Percentiles rank a stretch among this genome's conserved stretches.
These are phyloP conservation scores for Caenorhabditis wallacei DNA, from an alignment of 2,888 invertebrate genomes.

Conservation along the genomic window DNA sequence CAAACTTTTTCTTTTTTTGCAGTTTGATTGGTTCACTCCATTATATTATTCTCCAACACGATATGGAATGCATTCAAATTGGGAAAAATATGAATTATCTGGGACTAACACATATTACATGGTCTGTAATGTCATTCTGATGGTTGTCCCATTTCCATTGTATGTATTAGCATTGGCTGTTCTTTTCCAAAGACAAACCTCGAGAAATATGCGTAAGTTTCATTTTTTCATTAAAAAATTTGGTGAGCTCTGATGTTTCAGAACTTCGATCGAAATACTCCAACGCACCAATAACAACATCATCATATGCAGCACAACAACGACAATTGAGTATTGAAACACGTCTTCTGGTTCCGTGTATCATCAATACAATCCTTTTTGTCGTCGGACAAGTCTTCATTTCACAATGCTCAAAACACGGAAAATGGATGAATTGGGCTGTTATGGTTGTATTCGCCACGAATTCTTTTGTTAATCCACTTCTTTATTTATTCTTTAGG, in stretches of 20 bases:
- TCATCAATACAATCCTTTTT: slow-evolving; percentile 76
- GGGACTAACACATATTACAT: slow-evolving; percentile 77
- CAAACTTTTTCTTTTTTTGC: no score
- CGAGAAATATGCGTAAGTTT: slow-evolving; percentile 64
- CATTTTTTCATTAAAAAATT: no score
- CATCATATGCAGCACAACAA: slow-evolving; percentile 71
- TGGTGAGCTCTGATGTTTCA: slow-evolving; percentile 37
- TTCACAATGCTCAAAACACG: slow-evolving; percentile 75
- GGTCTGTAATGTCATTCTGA: slow-evolving; percentile 74
- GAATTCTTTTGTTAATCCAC: slow-evolving; percentile 77
- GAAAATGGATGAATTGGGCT: slow-evolving; percentile 79
- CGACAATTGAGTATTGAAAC: slow-evolving; percentile 76
- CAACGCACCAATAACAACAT: slow-evolving; percentile 62
- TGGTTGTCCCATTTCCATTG: slow-evolving; percentile 77
- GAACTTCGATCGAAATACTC: slow-evolving; percentile 71
- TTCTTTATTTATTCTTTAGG: slow-evolving; percentile 76
- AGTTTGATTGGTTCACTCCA: slow-evolving; percentile 77
- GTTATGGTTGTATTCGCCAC: slow-evolving; percentile 79
- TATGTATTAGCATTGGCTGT: slow-evolving; percentile 72
- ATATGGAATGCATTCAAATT: slow-evolving; percentile 76
- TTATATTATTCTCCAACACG: slow-evolving; percentile 73
- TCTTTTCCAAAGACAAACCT: slow-evolving; percentile 68
- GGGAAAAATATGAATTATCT: slow-evolving; percentile 65
- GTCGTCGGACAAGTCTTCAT: slow-evolving; percentile 78
- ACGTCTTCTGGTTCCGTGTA: slow-evolving; percentile 75